phyloP scores from a whole-genome alignment of 2,888 invertebrate genomes.

The Xestia ashworthii region DNA sequence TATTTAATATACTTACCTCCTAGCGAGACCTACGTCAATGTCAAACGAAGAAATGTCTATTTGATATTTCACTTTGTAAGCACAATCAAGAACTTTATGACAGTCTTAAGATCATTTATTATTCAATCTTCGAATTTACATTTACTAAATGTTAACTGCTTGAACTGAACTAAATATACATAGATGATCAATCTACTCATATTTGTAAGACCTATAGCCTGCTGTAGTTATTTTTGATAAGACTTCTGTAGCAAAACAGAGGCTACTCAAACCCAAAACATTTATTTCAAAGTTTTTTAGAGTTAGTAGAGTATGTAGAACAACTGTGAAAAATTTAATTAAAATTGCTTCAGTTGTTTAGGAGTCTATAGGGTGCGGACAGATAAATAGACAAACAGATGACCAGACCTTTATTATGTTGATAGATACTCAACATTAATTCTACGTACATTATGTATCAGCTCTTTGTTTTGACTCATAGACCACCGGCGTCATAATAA shows the following conservation, averaged over 20 bases:
- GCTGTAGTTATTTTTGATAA: no score
- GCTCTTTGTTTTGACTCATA: neutral
- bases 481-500: neutral
- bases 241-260: no score
- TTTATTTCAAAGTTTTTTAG: no score
- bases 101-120: neutral
- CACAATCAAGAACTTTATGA: neutral
- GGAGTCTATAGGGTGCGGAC: no score
- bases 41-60: constrained; percentile 3
- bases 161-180: neutral
- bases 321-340: no score
- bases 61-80: neutral
- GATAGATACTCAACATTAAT: no score
- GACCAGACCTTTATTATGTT: no score
- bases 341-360: no score
- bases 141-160: neutral
- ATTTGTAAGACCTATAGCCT: neutral
- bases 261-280: no score
- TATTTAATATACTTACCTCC: neutral
- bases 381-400: neutral
- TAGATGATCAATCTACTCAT: neutral
- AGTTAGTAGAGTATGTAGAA: no score
- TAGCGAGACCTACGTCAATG: neutral
- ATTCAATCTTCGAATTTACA: neutral
- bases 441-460: neutral